Evolutionary conservation across 2,888 invertebrate genomes (phyloP), one percentile per base, ranked within the genome.

Genomic region (Seira musarum): DNA sequence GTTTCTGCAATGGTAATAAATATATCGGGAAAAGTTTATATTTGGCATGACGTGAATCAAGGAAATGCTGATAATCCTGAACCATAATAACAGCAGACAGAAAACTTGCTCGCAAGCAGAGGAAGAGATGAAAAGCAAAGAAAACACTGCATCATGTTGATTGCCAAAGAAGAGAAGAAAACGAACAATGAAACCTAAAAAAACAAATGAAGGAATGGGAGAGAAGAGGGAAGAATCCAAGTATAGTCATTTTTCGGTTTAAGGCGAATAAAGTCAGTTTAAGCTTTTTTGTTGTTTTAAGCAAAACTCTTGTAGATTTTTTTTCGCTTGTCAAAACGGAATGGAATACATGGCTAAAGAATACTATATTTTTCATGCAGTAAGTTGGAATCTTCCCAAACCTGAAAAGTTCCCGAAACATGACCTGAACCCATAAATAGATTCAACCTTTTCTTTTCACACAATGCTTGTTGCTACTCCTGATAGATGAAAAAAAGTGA

Each of bases 351-450:
- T 8, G 6, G 46, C 46, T 24, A 77, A 77, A 70, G 70, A 77
- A 70, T 65, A 66, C 77, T 77, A 66, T 75, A 40, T 61, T 74
- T 76, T 65, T 40, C 40, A 40, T 40, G 40, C 13, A 40, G 40
- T 40, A 65, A 77, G 69, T 77, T 77, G 77, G 77, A 77, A 77
- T 63, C 63, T 70, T 70, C 69, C 77, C 77, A 77, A 77, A 77
- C 77, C 77, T 77, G 70, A 77, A 77, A 77, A 70, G 64, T 77
- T 77, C 77, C 77, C 77, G 70, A 77, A 77, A 77, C 77, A 77
- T 77, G 77, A 77, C 77, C 77, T 77, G 77, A 77, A 77, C 77
- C 77, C 77, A 77, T 77, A 77, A 77, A 77, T 77, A 77, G 77
- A 77, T 69, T 70, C 69, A 77, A 77, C 70, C 77, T 77, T 72